Base-by-base conservation (phyloP, 2,888 invertebrate species). In the Trachelus troglodyta region DNA sequence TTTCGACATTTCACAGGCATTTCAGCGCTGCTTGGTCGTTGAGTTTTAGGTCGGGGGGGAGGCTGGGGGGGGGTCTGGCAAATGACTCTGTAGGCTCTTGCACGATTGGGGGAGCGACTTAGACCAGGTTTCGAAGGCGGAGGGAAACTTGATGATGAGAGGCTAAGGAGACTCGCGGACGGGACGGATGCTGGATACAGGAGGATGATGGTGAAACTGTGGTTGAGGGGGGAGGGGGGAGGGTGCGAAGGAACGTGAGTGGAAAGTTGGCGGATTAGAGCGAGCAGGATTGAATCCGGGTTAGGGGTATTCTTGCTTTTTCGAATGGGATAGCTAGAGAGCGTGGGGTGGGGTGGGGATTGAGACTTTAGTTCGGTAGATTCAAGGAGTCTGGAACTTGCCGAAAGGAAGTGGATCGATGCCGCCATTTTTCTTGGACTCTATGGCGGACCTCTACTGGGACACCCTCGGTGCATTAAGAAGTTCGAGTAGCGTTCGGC, bases 1-100 rank as follows among this genome's bases (percentile, higher is more conserved):
- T 79, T 76, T 76, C 74, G 76, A 73, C 76, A 76, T 76, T 74
- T 74, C 78, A 69, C 75, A 34, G 9, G 34, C 9, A 34, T 34
- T 69, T 69, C 69, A n/a, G 71, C 30, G 30, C 11, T 9, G 11
- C 30, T 33, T 71, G 71, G n/a, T 4, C 71, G 71, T 30, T 33
- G 33, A 71, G 71, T 71, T 33, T 71, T 4, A 15, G n/a, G 30
- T 23, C 71, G 30, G 12, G 15, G 31, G 6, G n/a, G 23, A 23
- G n/a, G 23, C 12, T 9, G 15, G 31, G 6, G 12, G 12, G 23
- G 23, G 6, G 12, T 4, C 12, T 33, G 31, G 40, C 40, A 15
- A 40, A 40, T 40, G 40, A 15, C 40, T 12, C 15, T 12, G 4
- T 12, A 12, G 12, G 9, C n/a, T 15, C n/a, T 33, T 12, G 33